Conservation (phyloP, 2,113 vertebrate genomes). For the Thamnophis sirtalis region DNA sequence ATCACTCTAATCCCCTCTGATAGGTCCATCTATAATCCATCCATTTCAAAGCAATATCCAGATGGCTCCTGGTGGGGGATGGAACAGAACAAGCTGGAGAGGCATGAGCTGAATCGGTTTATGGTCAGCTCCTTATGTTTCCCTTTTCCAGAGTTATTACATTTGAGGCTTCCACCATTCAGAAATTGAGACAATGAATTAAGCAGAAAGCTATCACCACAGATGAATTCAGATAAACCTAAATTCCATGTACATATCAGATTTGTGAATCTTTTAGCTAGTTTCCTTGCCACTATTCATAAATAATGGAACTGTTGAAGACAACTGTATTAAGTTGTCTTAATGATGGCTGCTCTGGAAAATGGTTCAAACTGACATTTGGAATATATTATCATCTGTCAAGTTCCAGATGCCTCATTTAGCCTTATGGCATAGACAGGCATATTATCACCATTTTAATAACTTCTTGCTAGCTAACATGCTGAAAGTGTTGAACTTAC, state of each 20-base stretch:
- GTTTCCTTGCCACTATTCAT: background rate
- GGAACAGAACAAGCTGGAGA: conserved; percentile 37
- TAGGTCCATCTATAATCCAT: conserved; percentile 70
- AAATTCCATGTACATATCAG: background rate
- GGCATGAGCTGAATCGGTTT: conserved; percentile 54
- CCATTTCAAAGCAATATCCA: conserved; percentile 62
- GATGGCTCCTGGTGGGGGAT: conserved; percentile 60
- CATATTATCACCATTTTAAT: background rate
- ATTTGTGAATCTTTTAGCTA: background rate
- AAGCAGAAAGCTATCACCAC: conserved; percentile 16
- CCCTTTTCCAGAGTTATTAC: conserved; percentile 21
- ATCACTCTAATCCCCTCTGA: conserved; percentile 67
- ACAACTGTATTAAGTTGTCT: background rate
- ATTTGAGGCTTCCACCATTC: conserved; percentile 22
- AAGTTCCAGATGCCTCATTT: background rate
- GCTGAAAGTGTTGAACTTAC: background rate
- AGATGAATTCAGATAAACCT: background rate
- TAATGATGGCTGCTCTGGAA: background rate
- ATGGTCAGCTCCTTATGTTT: conserved; percentile 41
- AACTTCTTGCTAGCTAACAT: background rate
- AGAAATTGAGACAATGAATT: conserved; percentile 13
- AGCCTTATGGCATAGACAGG: conserved; percentile 1
- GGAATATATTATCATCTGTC: background rate
- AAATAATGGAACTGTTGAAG: background rate
- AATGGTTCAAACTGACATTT: background rate